phyloP scores from a whole-genome alignment of 2,797 vertebrate species.

The Rousettus madagascariensis region DNA sequence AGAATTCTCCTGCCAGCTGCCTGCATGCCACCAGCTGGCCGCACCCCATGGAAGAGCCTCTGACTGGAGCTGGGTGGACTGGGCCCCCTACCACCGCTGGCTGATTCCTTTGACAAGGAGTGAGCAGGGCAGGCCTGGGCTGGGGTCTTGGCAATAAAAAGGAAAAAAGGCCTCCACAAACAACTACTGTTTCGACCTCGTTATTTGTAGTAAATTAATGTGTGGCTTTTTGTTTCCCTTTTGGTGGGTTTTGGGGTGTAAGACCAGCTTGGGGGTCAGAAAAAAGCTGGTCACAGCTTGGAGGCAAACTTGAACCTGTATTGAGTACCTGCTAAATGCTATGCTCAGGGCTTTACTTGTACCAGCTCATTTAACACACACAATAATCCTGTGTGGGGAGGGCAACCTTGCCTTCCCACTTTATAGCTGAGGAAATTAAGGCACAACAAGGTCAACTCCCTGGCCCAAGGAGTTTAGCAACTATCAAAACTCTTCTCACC shows the following conservation, averaged over 20 bases:
- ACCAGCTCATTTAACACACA: neutral
- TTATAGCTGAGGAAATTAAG: neutral
- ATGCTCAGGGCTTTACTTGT: neutral
- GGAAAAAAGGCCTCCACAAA: neutral
- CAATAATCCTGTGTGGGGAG: too few relatives aligned
- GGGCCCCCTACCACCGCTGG: neutral
- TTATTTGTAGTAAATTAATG: neutral
- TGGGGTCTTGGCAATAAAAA: slow-evolving; percentile 61
- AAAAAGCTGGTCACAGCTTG: neutral
- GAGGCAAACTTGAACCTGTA: neutral
- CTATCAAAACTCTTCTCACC: neutral
- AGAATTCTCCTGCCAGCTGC: neutral
- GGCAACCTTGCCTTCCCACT: neutral
- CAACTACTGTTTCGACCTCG: neutral
- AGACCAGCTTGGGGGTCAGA: neutral
- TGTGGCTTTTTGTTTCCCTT: neutral
- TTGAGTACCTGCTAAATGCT: neutral
- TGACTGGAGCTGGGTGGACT: neutral
- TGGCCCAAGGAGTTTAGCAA: neutral
- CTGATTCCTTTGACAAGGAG: neutral
- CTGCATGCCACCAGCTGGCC: accelerated
- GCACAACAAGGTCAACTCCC: neutral
- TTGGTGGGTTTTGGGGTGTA: neutral
- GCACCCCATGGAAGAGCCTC: neutral
- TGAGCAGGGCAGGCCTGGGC: neutral